phyloP scores from a whole-genome alignment of 1,140 invertebrate genomes.

The Hyphantria cunea region DNA sequence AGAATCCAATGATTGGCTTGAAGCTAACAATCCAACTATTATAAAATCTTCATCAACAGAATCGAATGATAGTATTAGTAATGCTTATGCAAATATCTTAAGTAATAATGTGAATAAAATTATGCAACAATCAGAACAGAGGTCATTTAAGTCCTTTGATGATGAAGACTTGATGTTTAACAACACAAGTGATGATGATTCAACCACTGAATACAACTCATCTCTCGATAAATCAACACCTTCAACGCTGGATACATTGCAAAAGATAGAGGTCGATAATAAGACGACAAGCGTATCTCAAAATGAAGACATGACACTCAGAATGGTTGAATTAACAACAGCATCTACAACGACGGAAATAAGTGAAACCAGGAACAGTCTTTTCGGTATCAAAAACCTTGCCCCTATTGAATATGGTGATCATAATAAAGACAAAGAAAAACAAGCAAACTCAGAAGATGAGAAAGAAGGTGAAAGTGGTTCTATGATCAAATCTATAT shows the following conservation, averaged over 20 bases:
- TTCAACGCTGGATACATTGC: slow-evolving; percentile 11
- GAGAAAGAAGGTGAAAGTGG: slow-evolving; percentile 22
- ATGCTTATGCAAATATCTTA: slow-evolving; percentile 16
- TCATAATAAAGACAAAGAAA: slow-evolving; percentile 15
- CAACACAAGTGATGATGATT: background rate
- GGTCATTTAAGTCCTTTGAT: slow-evolving; percentile 54
- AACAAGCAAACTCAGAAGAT: background rate
- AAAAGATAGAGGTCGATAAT: slow-evolving; percentile 18
- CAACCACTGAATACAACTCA: background rate
- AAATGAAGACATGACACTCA: slow-evolving; percentile 19
- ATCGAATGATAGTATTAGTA: slow-evolving; percentile 9
- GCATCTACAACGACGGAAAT: slow-evolving; percentile 12
- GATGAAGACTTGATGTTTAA: slow-evolving; percentile 34
- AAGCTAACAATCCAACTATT: slow-evolving; percentile 37
- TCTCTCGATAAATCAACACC: background rate
- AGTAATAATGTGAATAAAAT: slow-evolving; percentile 33
- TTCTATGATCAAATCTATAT: slow-evolving; percentile 26
- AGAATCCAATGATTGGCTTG: slow-evolving; percentile 51
- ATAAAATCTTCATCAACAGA: slow-evolving; percentile 20
- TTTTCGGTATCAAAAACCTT: no score
- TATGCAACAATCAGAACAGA: slow-evolving; percentile 42
- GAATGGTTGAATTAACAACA: slow-evolving; percentile 39
- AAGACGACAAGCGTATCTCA: slow-evolving; percentile 1
- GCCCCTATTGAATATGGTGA: background rate
- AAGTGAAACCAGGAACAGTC: background rate